Evolutionary conservation across 2,797 vertebrate species (phyloP).

Genomic region (Coccyzus lansbergi): DNA sequence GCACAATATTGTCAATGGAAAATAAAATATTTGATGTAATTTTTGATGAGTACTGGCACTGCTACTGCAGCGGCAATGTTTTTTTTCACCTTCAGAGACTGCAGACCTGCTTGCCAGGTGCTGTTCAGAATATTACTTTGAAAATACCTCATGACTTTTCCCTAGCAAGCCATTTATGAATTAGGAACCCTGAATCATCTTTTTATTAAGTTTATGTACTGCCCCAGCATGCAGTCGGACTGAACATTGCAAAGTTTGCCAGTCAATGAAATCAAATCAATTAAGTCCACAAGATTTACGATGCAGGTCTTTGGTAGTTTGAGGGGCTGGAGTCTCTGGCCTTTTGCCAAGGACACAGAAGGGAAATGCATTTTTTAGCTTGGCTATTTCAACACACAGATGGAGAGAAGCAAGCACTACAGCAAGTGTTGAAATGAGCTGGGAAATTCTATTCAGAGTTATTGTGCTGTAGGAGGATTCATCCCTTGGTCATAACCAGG

Average conservation of each 20-base stretch:
- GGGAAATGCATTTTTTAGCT: constrained; percentile 31
- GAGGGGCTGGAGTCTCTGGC: neutral
- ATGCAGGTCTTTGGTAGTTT: neutral
- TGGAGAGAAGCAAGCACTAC: neutral
- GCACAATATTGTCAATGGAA: rapidly evolving
- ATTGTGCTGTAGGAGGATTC: neutral
- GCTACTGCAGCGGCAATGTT: neutral
- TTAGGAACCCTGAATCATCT: neutral
- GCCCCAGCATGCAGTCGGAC: neutral
- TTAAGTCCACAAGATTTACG: neutral
- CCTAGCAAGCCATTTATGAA: neutral
- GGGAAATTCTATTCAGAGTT: constrained; percentile 2
- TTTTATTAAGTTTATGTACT: neutral
- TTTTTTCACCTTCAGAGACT: neutral
- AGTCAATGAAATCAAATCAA: neutral
- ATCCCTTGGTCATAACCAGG: too few relatives aligned
- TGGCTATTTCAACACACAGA: neutral
- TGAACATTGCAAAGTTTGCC: neutral
- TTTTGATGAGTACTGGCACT: neutral
- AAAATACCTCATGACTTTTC: neutral
- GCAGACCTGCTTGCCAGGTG: neutral
- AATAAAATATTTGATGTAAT: neutral
- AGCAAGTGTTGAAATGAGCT: neutral
- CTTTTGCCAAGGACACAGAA: neutral
- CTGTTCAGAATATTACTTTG: neutral